Percentiles rank a stretch among this genome's conserved stretches.
These are phyloP conservation scores for Alligator mississippiensis DNA, from an alignment of 2,113 vertebrate genomes.

Conservation along the genomic window DNA sequence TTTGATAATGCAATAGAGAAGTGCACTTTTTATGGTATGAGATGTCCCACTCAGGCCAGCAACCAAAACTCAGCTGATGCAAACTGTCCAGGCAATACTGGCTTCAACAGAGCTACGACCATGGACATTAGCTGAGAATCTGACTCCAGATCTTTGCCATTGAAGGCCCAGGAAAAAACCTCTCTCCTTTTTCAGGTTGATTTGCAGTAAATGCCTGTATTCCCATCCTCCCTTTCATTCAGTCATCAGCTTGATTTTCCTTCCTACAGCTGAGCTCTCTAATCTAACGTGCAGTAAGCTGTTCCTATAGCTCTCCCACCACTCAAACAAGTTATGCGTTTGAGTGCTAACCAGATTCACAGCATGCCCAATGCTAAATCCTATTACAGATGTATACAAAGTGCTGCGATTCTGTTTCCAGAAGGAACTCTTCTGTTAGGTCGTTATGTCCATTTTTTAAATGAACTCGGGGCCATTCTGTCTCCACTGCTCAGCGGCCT, in stretches of 20 bases:
- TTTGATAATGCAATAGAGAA: accelerated
- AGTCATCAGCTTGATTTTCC: background rate
- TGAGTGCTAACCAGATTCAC: background rate
- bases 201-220: background rate
- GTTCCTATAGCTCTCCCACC: background rate
- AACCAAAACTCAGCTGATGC: too few relatives aligned
- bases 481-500: background rate
- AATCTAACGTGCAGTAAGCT: background rate
- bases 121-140: background rate
- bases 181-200: background rate
- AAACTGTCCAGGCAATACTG: too few relatives aligned
- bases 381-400: background rate
- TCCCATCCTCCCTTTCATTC: background rate
- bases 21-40: too few relatives aligned
- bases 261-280: background rate
- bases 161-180: background rate
- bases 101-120: background rate
- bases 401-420: background rate
- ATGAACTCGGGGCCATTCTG: background rate
- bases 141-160: background rate
- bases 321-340: background rate
- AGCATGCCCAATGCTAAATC: background rate
- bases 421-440: background rate
- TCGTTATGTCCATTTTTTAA: background rate
- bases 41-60: too few relatives aligned